Percentiles rank a stretch among this genome's conserved stretches.
phyloP scores from a whole-genome alignment of 2,113 vertebrate species.

The Gavialis gangeticus region DNA sequence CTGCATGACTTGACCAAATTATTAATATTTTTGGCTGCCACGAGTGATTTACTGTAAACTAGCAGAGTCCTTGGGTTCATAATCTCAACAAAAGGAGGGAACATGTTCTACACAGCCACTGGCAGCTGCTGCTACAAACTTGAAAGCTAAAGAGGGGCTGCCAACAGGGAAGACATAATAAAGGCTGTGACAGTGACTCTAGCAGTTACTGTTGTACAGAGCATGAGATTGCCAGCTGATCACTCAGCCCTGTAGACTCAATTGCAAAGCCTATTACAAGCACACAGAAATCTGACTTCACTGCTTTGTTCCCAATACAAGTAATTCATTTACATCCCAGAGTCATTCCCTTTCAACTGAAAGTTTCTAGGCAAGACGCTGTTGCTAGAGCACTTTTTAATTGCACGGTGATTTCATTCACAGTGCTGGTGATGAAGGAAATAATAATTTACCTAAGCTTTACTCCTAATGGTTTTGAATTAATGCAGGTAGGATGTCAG shows the following conservation, averaged over 20 bases:
- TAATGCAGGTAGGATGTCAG: neutral
- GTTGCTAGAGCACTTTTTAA: neutral
- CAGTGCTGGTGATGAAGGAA: neutral
- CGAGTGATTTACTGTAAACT: slow-evolving; percentile 62
- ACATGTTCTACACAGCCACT: neutral
- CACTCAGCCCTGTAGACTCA: neutral
- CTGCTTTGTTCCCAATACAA: slow-evolving; percentile 19
- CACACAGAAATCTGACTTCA: neutral
- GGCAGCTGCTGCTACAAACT: slow-evolving; percentile 18
- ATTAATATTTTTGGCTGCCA: slow-evolving; percentile 65
- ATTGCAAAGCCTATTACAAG: slow-evolving; percentile 4
- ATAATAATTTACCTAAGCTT: neutral
- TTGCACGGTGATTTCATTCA: neutral
- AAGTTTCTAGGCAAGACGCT: neutral
- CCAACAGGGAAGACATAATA: neutral
- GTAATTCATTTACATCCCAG: neutral
- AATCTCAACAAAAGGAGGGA: slow-evolving; percentile 31
- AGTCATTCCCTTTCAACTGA: neutral
- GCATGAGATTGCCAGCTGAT: neutral
- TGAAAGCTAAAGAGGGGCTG: accelerated
- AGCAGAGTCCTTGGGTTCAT: slow-evolving; percentile 40
- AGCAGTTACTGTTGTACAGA: neutral
- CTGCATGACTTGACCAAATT: slow-evolving; percentile 53
- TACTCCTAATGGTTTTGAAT: neutral
- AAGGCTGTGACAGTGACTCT: neutral